Evolutionary conservation across 2,797 vertebrate species (phyloP).

Genomic region (Pseudocheirus occidentalis): DNA sequence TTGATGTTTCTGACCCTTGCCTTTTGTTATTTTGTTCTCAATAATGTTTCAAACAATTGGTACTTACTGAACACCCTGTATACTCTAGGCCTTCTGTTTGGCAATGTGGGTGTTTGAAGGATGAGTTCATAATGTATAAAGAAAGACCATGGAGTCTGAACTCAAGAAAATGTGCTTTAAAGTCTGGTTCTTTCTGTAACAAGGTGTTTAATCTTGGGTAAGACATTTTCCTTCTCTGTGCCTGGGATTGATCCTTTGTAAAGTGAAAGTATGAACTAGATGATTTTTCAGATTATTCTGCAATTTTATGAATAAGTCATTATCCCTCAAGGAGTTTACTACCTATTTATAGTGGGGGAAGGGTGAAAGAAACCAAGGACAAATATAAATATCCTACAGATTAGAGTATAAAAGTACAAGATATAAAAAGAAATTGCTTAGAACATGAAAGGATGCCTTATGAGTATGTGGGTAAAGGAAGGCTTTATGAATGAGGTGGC

Average conservation of each 20-base stretch:
- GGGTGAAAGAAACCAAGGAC: not conserved
- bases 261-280: conserved; percentile 18
- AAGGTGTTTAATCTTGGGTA: not conserved
- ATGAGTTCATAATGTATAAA: not conserved
- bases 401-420: not conserved
- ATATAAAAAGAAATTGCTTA: not conserved
- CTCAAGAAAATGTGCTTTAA: not conserved
- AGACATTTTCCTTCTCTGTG: not conserved
- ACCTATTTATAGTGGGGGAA: not conserved
- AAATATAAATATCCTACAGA: not conserved
- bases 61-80: not conserved
- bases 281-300: not conserved
- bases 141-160: not conserved
- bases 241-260: conserved; percentile 1
- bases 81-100: not conserved
- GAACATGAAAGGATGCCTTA: not conserved
- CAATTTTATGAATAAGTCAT: not conserved
- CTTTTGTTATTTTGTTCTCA: not conserved
- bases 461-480: not conserved
- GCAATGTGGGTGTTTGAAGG: not conserved
- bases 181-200: not conserved
- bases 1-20: not conserved
- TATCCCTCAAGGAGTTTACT: not conserved
- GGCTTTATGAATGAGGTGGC: not conserved
- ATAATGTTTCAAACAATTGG: not conserved